A percentile compares a stretch with the other conserved stretches of the same genome.
These are phyloP conservation scores for Carcharodon carcharias DNA, from an alignment of 2,797 vertebrate genomes.

Conservation along the genomic window DNA sequence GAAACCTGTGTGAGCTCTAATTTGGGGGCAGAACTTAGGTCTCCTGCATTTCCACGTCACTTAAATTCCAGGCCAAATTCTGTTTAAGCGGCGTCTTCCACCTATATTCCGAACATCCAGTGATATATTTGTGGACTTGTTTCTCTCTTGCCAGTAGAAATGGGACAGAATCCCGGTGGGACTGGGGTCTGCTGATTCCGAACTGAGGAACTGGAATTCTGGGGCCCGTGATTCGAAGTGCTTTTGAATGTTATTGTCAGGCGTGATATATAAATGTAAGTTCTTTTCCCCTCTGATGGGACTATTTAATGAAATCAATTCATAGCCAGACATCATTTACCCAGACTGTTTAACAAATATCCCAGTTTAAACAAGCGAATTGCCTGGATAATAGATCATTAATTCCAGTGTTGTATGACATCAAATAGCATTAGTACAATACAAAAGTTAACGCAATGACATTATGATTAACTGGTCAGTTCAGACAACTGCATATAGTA, in stretches of 20 bases:
- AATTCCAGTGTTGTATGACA: background rate
- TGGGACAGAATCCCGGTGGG: background rate
- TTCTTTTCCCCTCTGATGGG: background rate
- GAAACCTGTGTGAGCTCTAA: background rate
- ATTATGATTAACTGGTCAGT: slow-evolving; percentile 12
- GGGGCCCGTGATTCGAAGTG: background rate
- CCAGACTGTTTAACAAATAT: background rate
- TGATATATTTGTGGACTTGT: no score
- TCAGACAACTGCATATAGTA: background rate
- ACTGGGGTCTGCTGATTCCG: background rate
- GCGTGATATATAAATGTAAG: background rate
- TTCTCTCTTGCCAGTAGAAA: background rate
- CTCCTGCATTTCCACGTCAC: background rate
- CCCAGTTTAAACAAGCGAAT: background rate
- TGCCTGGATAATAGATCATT: slow-evolving; percentile 9
- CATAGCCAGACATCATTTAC: background rate
- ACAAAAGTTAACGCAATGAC: background rate
- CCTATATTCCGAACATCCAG: background rate
- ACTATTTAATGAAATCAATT: background rate
- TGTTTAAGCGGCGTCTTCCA: background rate
- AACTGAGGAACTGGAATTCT: background rate
- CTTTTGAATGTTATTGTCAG: background rate
- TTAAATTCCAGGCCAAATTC: background rate
- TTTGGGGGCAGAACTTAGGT: background rate
- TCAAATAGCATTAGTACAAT: background rate